A percentile compares a stretch with the other conserved stretches of the same genome.
phyloP scores from a whole-genome alignment of 2,113 vertebrate genomes.

The Psilopsiagon aymara region DNA sequence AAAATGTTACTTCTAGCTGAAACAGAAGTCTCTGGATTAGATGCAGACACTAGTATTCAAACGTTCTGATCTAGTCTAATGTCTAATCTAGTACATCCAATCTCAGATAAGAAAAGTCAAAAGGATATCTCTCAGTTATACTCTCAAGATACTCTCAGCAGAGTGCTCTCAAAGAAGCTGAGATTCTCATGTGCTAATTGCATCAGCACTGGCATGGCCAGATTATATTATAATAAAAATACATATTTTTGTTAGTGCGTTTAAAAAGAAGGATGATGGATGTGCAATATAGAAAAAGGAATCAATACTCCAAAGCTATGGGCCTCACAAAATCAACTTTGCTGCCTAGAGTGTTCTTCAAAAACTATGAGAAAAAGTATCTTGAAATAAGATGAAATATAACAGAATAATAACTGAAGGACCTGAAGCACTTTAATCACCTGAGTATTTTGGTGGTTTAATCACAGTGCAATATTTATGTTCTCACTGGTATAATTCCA shows the following conservation, averaged over 20 bases:
- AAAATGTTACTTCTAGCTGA: neutral
- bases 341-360: conserved; percentile 7
- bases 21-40: neutral
- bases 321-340: conserved; percentile 30
- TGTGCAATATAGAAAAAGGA: conserved; percentile 9
- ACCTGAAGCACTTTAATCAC: conserved; percentile 46
- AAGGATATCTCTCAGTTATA: neutral
- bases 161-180: neutral
- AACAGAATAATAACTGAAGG: conserved; percentile 39
- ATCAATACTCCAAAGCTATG: conserved; percentile 22
- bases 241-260: neutral
- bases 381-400: conserved; percentile 24
- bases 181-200: neutral
- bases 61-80: neutral
- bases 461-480: conserved; percentile 35
- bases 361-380: conserved; percentile 10
- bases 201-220: neutral
- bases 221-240: neutral
- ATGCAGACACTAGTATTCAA: neutral
- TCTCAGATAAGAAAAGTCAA: neutral
- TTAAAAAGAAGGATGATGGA: neutral
- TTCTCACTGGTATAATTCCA: neutral
- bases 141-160: neutral
- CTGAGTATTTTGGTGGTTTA: conserved; percentile 38
- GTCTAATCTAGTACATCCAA: neutral